Percentiles rank a stretch among this genome's conserved stretches.
Conservation (phyloP, 2,888 invertebrate genomes). For the Amitus sp. region DNA sequence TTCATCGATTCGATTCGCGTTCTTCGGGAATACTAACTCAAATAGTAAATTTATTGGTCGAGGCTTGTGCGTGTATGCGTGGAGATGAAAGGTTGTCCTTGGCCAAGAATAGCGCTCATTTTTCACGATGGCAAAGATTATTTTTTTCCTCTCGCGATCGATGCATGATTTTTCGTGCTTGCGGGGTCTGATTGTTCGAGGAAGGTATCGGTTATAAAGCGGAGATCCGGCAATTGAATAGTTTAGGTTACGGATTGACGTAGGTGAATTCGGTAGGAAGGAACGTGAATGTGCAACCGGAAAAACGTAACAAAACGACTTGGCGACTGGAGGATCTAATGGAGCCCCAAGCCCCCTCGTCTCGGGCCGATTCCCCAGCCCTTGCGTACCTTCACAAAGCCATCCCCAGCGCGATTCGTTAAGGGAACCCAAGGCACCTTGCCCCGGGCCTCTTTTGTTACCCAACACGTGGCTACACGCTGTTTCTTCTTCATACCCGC, state of each 20-base stretch:
- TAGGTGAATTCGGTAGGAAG: not conserved
- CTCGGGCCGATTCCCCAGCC: slow-evolving; percentile 23
- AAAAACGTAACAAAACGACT: slow-evolving; percentile 60
- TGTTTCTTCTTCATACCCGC: not conserved
- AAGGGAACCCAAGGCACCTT: slow-evolving; percentile 57
- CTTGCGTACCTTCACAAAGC: slow-evolving; percentile 45
- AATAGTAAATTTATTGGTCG: not conserved
- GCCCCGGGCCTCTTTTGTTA: slow-evolving; percentile 57
- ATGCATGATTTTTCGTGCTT: slow-evolving; percentile 30
- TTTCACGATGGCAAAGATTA: slow-evolving; percentile 31
- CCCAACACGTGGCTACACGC: slow-evolving; percentile 59
- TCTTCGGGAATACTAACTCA: not conserved
- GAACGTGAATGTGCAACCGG: slow-evolving; percentile 28
- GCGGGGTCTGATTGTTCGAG: slow-evolving; percentile 35
- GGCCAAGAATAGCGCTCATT: slow-evolving; percentile 33
- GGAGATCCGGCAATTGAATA: slow-evolving; percentile 42
- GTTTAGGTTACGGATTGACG: slow-evolving; percentile 41
- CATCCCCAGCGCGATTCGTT: slow-evolving; percentile 44
- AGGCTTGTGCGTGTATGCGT: too few relatives aligned
- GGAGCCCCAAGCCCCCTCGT: slow-evolving; percentile 44
- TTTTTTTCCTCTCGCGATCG: slow-evolving; percentile 12
- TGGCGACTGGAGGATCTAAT: slow-evolving; percentile 54
- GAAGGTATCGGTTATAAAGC: slow-evolving; percentile 40
- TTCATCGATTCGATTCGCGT: too few relatives aligned
- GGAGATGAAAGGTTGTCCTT: slow-evolving; percentile 25